Base-by-base conservation (phyloP, 2,888 invertebrate species). In the Chrysotoxum bicinctum region DNA sequence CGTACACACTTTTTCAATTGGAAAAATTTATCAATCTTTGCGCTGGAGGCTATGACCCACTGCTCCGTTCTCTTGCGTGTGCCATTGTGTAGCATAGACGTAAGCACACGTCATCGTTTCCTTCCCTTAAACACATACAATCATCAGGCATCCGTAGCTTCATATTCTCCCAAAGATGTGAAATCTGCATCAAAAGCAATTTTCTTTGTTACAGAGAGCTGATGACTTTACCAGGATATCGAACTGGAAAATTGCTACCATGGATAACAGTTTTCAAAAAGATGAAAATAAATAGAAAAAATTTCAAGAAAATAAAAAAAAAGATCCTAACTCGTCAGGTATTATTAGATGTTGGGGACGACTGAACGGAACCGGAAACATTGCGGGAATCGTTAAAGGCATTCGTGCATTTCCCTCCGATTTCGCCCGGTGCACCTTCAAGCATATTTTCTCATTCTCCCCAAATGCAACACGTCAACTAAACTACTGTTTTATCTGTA, bases 181-280 rank as follows among this genome's bases (percentile, higher is more conserved):
- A 80, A 80, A 68, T 70, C 64, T 70, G 70, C 40, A 75, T 75
- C 75, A 75, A 58, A 64, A 79, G 64, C 74, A 83, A 74, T 76
- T 64, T 74, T 45, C 77, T 73, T 69, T 77, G 56, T 70, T 72
- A 58, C 12, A 14, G 23, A 32, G 16, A 43, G 35, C 58, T 58
- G 21, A 62, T 35, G 21, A 40, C 40, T 56, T 19, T 62, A 26
- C 10, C 52, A 60, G 70, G 72, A 80, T 84, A 75, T 84, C 80
- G 76, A 81, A 85, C 85, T 74, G 76, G 68, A 81, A 81, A 81
- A 85, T 77, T 73, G 76, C 85, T 81, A 73, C 45, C 56, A 80
- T 81, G 50, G 50, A 64, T 45, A 62, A 54, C 70, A 75, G 50
- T 79, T 74, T 50, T 35, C 0, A 45, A 45, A 32, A 48, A 64